Base-by-base conservation (phyloP, 1,140 invertebrate genomes). In the Drosophila kohkoa region DNA sequence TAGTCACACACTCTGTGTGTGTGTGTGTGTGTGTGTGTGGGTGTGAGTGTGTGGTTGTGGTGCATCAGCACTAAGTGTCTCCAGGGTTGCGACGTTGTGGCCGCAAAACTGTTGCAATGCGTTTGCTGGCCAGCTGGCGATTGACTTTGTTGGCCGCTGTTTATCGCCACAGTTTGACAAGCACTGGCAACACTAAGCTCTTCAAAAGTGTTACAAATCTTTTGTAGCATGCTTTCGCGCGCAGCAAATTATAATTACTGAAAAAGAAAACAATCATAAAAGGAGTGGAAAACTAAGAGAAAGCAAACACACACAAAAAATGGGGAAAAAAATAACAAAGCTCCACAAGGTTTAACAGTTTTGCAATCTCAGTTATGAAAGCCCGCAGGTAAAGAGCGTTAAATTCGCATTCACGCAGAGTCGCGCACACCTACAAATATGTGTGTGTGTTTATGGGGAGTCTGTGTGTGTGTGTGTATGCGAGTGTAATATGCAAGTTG, bases 281-380 rank as follows among this genome's bases (percentile, higher is more conserved):
- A 55, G 13, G 43, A 4, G 25, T 38, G 35, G 2, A 38, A 8
- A 10, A 38, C 7, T 10, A 10, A 38, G 8, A 38, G 35, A 38
- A 10, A 38, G 35, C 5, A 32, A 13, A 46, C n/a, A 8, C 3
- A 25, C 1, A 5, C 20, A 30, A 41, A 13, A 35, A 41, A 25
- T 25, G 35, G 8, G 15, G 5, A 30, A n/a, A 57, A 30, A 10
- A 58, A 55, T 13, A 38, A 59, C 15, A 58, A 30, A 35, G 20
- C 16, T 48, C 25, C 43, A 48, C 52, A 51, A 51, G 16, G 55
- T 41, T 45, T 65, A 59, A 38, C 45, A 57, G 28, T 59, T 62
- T 59, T 64, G 49, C 69, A 86, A 81, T 86, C 81, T 86, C 77
- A 60, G 75, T 69, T 81, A 72, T 70, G 79, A 82, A 82, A 48